These are phyloP conservation scores for Dinocampus coccinellae DNA, from an alignment of 2,888 invertebrate species.

Conservation along the genomic window DNA sequence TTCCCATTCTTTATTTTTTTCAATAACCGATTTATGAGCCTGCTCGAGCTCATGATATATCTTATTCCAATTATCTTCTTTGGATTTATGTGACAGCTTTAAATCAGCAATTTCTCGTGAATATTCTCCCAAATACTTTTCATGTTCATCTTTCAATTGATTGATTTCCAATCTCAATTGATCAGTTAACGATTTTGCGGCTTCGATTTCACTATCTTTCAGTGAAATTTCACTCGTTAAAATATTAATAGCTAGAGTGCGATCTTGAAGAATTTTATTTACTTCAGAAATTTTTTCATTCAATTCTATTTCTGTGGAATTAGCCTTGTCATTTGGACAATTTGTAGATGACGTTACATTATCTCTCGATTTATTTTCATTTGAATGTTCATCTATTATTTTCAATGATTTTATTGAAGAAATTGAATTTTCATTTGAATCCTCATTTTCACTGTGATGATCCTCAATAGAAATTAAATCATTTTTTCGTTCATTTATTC, in stretches of 20 bases:
- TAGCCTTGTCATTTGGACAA: neutral
- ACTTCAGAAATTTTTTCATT: slow-evolving; percentile 51
- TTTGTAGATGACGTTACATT: neutral
- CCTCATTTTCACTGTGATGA: neutral
- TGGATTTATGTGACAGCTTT: slow-evolving; percentile 44
- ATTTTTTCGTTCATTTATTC: neutral
- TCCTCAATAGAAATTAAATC: slow-evolving; percentile 6
- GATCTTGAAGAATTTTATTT: slow-evolving; percentile 56
- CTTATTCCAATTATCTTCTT: slow-evolving; percentile 48
- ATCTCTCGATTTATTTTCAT: slow-evolving; percentile 25
- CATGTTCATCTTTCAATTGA: slow-evolving; percentile 47
- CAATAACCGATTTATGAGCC: slow-evolving; percentile 34
- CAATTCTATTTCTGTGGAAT: slow-evolving; percentile 16
- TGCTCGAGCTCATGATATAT: slow-evolving; percentile 51
- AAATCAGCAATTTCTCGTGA: slow-evolving; percentile 48
- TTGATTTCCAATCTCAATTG: slow-evolving; percentile 49
- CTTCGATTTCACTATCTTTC: slow-evolving; percentile 46
- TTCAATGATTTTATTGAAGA: slow-evolving; percentile 19
- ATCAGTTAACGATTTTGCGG: slow-evolving; percentile 37
- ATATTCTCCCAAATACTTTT: slow-evolving; percentile 48
- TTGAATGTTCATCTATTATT: neutral
- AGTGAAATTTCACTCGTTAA: slow-evolving; percentile 51
- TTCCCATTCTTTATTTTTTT: slow-evolving; percentile 52
- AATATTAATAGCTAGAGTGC: slow-evolving; percentile 50
- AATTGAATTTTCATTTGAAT: neutral